A percentile compares a stretch with the other conserved stretches of the same genome.
Evolutionary conservation across 2,113 vertebrate species (phyloP).

Genomic region (Onychostruthus taczanowskii): DNA sequence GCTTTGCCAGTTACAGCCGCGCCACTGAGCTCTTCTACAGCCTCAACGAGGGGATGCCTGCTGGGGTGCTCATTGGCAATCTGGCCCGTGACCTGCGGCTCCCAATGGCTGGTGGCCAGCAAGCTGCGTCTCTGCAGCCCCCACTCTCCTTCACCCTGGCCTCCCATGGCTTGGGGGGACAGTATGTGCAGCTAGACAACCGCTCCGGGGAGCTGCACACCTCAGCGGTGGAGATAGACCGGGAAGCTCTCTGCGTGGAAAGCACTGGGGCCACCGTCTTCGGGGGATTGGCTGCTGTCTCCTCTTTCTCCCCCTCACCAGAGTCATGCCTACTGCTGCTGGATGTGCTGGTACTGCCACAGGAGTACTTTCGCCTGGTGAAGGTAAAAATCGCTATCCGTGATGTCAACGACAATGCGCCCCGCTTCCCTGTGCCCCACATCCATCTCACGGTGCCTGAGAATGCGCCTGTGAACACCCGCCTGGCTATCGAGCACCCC

Average conservation of each 20-base stretch:
- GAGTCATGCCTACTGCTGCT: slow-evolving; percentile 85
- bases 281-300: background rate
- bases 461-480: slow-evolving; percentile 87
- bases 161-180: slow-evolving; percentile 80
- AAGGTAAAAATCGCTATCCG: slow-evolving; percentile 92
- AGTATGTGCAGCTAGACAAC: slow-evolving; percentile 90
- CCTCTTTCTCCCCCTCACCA: slow-evolving; percentile 31
- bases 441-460: slow-evolving; percentile 87
- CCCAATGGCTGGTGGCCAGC: slow-evolving; percentile 24
- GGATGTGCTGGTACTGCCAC: slow-evolving; percentile 91
- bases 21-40: slow-evolving; percentile 93
- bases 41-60: slow-evolving; percentile 92
- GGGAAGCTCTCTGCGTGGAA: slow-evolving; percentile 84
- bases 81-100: slow-evolving; percentile 87
- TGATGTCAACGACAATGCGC: slow-evolving; percentile 93
- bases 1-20: slow-evolving; percentile 89
- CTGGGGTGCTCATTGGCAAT: slow-evolving; percentile 88
- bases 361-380: slow-evolving; percentile 92
- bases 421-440: slow-evolving; percentile 84
- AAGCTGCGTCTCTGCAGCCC: slow-evolving; percentile 9
- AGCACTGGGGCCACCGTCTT: slow-evolving; percentile 50
- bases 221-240: slow-evolving; percentile 86
- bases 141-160: slow-evolving; percentile 88
- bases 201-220: slow-evolving; percentile 88
- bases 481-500: slow-evolving; percentile 90